These are phyloP conservation scores for Turdus rufiventris DNA, from an alignment of 2,113 vertebrate species.

Conservation along the genomic window DNA sequence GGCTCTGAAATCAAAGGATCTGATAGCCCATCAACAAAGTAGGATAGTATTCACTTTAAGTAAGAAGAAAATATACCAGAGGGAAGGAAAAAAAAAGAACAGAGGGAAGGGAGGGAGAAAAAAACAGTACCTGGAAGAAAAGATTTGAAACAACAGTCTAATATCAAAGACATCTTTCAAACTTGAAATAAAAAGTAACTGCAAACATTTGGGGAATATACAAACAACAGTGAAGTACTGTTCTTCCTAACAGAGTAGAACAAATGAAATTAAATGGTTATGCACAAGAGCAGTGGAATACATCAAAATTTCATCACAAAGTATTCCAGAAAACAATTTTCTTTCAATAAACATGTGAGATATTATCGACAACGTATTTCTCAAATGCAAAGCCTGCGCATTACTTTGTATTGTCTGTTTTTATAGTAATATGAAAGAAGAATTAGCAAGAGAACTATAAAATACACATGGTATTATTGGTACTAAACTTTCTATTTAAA, in stretches of 20 bases:
- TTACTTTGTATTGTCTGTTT: not conserved
- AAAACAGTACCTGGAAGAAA: not conserved
- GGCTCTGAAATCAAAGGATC: not conserved
- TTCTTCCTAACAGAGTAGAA: not conserved
- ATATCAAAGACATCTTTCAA: too few species aligned
- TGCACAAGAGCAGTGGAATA: not conserved
- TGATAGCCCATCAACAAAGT: not conserved
- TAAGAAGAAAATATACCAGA: not conserved
- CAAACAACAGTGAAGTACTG: not conserved
- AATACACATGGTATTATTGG: not conserved
- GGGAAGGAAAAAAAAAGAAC: not conserved
- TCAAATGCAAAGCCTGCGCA: not conserved
- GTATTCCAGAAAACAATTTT: not conserved
- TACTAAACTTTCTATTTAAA: not conserved
- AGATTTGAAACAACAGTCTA: not conserved
- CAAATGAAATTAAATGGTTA: not conserved
- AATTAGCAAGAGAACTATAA: not conserved
- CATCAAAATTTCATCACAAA: not conserved
- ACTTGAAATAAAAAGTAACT: not conserved
- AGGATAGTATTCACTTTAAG: not conserved
- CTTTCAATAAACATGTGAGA: not conserved
- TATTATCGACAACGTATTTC: not conserved
- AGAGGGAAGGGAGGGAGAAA: too few species aligned
- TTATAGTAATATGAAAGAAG: not conserved
- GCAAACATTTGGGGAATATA: not conserved